Evolutionary conservation across 2,888 invertebrate species (phyloP), one percentile per base, ranked within the genome.

Genomic region (Lasioglossum marginatum): DNA sequence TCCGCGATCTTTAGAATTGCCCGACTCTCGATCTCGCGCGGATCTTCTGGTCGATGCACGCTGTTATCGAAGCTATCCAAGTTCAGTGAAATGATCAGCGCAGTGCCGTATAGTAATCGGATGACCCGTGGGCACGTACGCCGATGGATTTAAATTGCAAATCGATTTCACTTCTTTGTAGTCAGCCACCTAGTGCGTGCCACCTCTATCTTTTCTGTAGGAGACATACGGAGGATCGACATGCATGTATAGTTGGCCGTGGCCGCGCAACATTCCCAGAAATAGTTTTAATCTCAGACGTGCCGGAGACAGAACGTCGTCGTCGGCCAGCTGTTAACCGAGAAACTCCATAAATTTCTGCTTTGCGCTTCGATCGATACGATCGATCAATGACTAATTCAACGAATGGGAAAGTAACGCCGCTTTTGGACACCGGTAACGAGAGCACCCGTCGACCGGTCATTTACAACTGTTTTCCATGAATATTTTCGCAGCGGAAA

Each of bases 121-220:
- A 93, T 92, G 93, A 94, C 92, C 93, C 91, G 93, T 91, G 93
- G 92, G 93, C 94, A 94, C 93, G 93, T 94, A 93, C 92, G 87
- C 89, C 91, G 93, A 91, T 91, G 91, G 93, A 94, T 94, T 94
- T 94, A 93, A 94, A 94, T 94, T 94, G 94, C 94, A 94, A 94
- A 94, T 94, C 93, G 94, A 93, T 93, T 93, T 93, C 93, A 93
- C 92, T 93, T 93, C 94, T 94, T 94, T 94, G 94, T 93, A 94
- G 93, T 93, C 93, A 93, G 92, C 93, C 93, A 94, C 93, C 93
- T 93, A 93, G 91, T 91, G 92, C 90, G 90, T 92, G 90, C 89
- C 90, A 90, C 91, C 92, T 89, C 92, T 89, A 91, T 92, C 91
- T 87, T 80, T 52, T 23, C 89, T 89, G 93, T 93, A 93, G 93